Evolutionary conservation across 2,797 vertebrate species (phyloP).

Genomic region (Mionectes olivaceus): DNA sequence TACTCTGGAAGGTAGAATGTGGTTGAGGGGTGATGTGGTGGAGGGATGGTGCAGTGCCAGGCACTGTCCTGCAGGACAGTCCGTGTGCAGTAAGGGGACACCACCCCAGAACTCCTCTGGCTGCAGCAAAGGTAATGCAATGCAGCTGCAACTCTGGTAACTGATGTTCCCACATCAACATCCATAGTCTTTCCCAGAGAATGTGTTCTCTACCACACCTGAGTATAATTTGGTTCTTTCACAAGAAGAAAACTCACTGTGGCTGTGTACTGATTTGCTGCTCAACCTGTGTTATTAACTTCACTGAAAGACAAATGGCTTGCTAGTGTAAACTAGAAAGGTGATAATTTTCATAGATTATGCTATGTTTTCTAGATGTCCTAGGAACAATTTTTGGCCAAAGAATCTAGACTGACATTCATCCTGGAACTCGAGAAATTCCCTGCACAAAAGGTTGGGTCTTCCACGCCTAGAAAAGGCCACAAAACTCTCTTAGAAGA

Average conservation of each 20-base stretch:
- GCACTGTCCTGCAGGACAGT: rapidly evolving
- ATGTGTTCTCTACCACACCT: not conserved
- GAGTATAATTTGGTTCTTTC: not conserved
- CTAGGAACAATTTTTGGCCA: not conserved
- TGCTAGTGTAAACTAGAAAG: not conserved
- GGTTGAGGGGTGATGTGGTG: not conserved
- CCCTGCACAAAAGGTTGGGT: not conserved
- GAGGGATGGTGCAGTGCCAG: not conserved
- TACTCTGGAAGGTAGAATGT: not conserved
- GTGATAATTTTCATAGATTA: not conserved
- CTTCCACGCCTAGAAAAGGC: not conserved
- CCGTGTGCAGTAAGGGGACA: not conserved
- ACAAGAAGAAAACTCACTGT: not conserved
- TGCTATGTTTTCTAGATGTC: not conserved
- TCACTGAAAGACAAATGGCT: not conserved
- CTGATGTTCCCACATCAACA: not conserved
- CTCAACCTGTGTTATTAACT: not conserved
- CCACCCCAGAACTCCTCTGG: not conserved
- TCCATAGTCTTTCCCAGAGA: not conserved
- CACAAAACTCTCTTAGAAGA: not conserved
- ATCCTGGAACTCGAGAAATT: not conserved
- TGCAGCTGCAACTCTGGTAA: not conserved
- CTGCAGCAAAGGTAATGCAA: not conserved
- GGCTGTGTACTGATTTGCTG: not conserved
- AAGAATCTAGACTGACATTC: not conserved